Conservation (phyloP, 1,140 invertebrate species). For the Drosophila jambulina region DNA sequence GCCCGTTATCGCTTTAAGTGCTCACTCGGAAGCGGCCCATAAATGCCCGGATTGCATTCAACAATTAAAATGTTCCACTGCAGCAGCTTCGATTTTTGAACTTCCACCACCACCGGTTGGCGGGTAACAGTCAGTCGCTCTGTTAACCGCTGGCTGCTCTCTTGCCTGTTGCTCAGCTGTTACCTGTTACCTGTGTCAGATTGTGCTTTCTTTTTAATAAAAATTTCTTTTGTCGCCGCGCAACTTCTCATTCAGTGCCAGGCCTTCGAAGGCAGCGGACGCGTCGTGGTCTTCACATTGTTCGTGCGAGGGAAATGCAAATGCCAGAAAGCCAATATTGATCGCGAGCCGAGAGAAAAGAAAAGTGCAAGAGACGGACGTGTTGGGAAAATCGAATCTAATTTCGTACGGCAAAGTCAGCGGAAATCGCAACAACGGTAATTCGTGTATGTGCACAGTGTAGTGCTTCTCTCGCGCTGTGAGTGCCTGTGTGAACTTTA, state of each 20-base stretch:
- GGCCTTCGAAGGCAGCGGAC: conserved; percentile 76
- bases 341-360: conserved; percentile 60
- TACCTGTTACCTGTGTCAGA: conserved; percentile 25
- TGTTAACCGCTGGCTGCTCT: conserved; percentile 47
- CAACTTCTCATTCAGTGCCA: conserved; percentile 76
- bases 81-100: conserved; percentile 39
- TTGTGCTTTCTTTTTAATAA: conserved; percentile 84
- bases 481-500: conserved; percentile 38
- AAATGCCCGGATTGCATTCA: conserved; percentile 21
- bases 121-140: conserved; percentile 14
- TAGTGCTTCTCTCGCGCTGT: conserved; percentile 14
- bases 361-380: conserved; percentile 64
- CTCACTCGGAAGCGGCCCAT: conserved; percentile 30
- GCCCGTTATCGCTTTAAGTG: conserved; percentile 31
- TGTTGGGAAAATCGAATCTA: conserved; percentile 72
- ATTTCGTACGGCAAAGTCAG: conserved; percentile 66
- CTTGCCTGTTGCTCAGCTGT: conserved; percentile 32
- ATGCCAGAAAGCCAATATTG: conserved; percentile 54
- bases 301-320: conserved; percentile 64
- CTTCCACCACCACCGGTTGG: conserved; percentile 16
- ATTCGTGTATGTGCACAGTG: conserved; percentile 52
- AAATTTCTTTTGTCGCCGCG: conserved; percentile 81
- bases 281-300: conserved; percentile 45
- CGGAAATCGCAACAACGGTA: conserved; percentile 78
- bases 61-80: conserved; percentile 61